Conservation (phyloP, 2,113 vertebrate genomes). For the Microcebus lehilahytsara region DNA sequence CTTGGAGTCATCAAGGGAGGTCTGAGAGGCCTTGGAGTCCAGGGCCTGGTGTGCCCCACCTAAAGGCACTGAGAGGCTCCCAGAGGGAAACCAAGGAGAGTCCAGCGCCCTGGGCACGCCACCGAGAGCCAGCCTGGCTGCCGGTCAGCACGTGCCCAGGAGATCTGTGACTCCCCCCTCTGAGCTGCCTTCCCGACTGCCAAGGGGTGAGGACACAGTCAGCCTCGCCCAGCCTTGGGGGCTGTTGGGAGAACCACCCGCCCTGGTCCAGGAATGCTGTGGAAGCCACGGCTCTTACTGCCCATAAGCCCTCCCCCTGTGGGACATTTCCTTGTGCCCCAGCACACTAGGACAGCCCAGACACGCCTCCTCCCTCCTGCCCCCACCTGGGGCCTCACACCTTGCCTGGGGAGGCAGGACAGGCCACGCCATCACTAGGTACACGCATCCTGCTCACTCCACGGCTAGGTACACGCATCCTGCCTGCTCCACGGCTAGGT, state of each 20-base stretch:
- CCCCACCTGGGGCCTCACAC: background rate
- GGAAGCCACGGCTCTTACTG: background rate
- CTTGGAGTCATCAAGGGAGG: background rate
- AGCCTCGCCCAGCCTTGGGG: background rate
- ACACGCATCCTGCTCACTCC: background rate
- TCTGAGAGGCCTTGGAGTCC: background rate
- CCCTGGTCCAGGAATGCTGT: background rate
- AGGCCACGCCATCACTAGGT: no score
- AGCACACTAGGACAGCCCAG: no score
- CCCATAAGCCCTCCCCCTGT: background rate
- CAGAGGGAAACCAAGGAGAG: background rate
- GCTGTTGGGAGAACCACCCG: background rate
- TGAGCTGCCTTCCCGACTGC: background rate
- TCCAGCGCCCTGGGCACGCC: background rate
- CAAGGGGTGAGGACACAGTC: background rate
- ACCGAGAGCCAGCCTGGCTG: background rate
- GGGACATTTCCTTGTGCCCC: background rate
- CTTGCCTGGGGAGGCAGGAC: background rate
- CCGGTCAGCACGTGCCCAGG: background rate
- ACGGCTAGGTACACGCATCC: no score
- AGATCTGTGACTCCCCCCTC: background rate
- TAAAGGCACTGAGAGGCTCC: background rate
- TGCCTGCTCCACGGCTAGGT: no score
- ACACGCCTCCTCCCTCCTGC: background rate
- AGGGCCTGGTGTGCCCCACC: background rate